Evolutionary conservation across 2,888 invertebrate genomes (phyloP).

Genomic region (Syrista parreyssii): DNA sequence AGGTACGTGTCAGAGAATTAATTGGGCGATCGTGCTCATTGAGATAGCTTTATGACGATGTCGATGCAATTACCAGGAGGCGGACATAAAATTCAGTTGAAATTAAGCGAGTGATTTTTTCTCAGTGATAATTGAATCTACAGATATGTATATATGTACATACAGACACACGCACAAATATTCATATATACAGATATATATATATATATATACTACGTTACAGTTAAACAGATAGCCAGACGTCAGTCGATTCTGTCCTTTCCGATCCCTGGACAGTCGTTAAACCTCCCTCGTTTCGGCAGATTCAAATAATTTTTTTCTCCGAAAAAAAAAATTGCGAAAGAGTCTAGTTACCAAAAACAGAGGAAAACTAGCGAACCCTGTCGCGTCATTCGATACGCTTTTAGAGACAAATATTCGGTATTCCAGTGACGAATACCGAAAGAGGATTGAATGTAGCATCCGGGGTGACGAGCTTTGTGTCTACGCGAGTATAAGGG

Average conservation of each 20-base stretch:
- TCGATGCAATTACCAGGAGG: not conserved
- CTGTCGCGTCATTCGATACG: not conserved
- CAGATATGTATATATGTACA: not conserved
- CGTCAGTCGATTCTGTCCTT: not conserved
- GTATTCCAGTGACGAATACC: not conserved
- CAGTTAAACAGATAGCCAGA: not conserved
- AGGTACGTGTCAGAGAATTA: slow-evolving; percentile 10
- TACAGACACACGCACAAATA: not conserved
- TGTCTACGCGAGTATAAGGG: not conserved
- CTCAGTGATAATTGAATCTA: not conserved
- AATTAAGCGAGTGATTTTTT: not conserved
- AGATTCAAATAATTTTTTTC: not conserved
- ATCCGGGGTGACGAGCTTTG: not conserved
- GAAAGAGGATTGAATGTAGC: not conserved
- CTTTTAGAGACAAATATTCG: not conserved
- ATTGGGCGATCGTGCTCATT: slow-evolving; percentile 11
- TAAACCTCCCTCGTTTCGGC: not conserved
- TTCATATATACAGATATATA: not conserved
- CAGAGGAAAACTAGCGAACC: not conserved
- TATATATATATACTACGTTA: not conserved
- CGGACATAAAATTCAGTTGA: not conserved
- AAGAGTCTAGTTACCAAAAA: not conserved
- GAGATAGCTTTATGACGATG: not conserved
- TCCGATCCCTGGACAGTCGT: not conserved
- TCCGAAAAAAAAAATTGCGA: not conserved